phyloP scores from a whole-genome alignment of 1,140 invertebrate species.

The Aphelenchoides besseyi region DNA sequence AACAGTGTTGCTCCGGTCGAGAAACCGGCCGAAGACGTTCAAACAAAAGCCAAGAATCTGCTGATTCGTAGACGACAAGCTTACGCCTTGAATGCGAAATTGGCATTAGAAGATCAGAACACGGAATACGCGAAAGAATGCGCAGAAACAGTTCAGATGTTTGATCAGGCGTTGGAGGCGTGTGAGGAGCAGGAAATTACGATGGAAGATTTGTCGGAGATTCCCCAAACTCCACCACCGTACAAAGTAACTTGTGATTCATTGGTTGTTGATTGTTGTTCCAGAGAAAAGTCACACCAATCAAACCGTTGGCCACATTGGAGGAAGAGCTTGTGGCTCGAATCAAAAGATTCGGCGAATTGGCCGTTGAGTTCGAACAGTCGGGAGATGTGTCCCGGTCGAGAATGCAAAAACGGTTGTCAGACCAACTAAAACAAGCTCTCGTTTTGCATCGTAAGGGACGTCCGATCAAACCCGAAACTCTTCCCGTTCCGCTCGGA shows the following conservation, averaged over 20 bases:
- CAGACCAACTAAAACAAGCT: background rate
- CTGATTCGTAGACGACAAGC: background rate
- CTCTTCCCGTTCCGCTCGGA: conserved; percentile 7
- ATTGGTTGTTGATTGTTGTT: conserved; percentile 14
- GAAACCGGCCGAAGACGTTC: background rate
- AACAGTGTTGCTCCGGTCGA: background rate
- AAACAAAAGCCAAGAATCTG: background rate
- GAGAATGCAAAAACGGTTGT: conserved; percentile 9
- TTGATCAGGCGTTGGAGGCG: conserved; percentile 7
- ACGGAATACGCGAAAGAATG: conserved; percentile 17
- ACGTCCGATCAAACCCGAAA: conserved; percentile 1
- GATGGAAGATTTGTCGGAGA: conserved; percentile 5
- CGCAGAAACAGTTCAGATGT: conserved; percentile 20
- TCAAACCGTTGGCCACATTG: background rate
- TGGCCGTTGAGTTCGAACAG: conserved; percentile 1
- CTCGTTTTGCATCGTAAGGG: background rate
- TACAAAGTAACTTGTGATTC: conserved; percentile 7
- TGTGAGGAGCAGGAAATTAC: conserved; percentile 14
- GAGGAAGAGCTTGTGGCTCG: conserved; percentile 4
- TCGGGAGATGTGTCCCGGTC: background rate
- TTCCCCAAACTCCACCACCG: conserved; percentile 14
- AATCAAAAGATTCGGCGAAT: background rate
- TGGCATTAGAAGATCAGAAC: conserved; percentile 8
- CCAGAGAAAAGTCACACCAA: background rate
- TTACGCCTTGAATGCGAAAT: background rate